phyloP scores from a whole-genome alignment of 2,797 vertebrate species.

The Fundulus diaphanus region DNA sequence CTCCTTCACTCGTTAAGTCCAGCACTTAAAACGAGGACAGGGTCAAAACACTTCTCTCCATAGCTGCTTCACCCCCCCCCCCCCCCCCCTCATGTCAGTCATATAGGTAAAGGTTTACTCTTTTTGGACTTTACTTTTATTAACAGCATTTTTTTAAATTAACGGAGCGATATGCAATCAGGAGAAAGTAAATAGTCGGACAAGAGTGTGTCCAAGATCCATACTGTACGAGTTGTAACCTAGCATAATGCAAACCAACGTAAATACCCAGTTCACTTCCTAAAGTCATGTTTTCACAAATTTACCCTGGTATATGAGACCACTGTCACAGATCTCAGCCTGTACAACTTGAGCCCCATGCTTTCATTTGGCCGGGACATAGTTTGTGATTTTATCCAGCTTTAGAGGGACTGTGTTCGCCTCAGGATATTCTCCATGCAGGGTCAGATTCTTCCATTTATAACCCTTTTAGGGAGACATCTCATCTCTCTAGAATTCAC shows the following conservation, averaged over 20 bases:
- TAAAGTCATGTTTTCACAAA: neutral
- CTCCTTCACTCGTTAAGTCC: conserved; percentile 35
- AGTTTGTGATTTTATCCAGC: too few relatives aligned
- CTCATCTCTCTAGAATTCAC: neutral
- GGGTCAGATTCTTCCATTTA: neutral
- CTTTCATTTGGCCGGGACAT: neutral
- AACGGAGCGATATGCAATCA: too few relatives aligned
- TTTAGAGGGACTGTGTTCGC: too few relatives aligned
- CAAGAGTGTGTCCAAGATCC: too few relatives aligned
- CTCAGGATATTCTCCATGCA: neutral
- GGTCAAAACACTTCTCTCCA: conserved; percentile 51
- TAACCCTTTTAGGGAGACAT: neutral
- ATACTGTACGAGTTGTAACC: too few relatives aligned
- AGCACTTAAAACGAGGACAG: conserved; percentile 58
- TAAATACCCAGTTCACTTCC: too few relatives aligned
- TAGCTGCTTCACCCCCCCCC: conserved; percentile 46
- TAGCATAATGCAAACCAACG: too few relatives aligned
- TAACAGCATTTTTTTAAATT: neutral
- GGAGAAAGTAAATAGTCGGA: too few relatives aligned
- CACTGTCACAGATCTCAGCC: neutral
- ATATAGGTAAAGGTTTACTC: conserved; percentile 1
- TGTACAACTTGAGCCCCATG: neutral
- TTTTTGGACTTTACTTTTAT: neutral
- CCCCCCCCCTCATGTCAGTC: conserved; percentile 33
- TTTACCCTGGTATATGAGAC: neutral